Evolutionary conservation across 2,113 vertebrate species (phyloP), one percentile per base, ranked within the genome.

Genomic region (Blennius ocellaris): DNA sequence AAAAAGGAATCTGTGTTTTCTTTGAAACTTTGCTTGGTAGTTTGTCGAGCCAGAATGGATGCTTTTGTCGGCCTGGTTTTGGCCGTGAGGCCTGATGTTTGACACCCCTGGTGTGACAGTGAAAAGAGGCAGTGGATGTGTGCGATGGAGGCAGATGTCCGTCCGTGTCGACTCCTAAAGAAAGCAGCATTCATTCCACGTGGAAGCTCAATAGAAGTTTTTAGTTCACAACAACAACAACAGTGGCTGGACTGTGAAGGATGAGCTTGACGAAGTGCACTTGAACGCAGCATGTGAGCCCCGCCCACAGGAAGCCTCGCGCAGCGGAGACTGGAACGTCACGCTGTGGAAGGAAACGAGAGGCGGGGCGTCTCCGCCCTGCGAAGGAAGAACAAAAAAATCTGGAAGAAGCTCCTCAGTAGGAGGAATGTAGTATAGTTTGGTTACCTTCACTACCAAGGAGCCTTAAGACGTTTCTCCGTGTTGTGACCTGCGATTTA

Each of bases 311-410:
- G 52, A 66, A 73, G 76, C 75, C 57, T 73, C 85, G 69, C 52
- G 73, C 73, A 82, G 73, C 69, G 21, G 11, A 21, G 67, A 48
- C 48, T 65, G 63, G 58, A 72, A 73, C 68, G 41, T 7, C 10
- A 30, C 63, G 60, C 47, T 48, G 81, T 75, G 77, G 69, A 78
- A 84, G 80, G 83, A 84, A 90, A 84, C 11, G n/a, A 75, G 71
- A 84, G 90, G 90, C 89, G 86, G 88, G 64, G 21, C 49, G 82
- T 83, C 86, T 87, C 89, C 89, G 91, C 91, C 92, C 90, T 66
- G 37, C 67, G 67, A 51, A 76, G 41, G 45, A 47, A 38, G 59
- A 7, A 5, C 12, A 11, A 43, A 69, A 67, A 74, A 70, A 44
- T 61, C 38, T 53, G 59, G 77, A 76, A 53, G 76, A 80, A 87